These are phyloP conservation scores for Tenrec ecaudatus DNA, from an alignment of 2,113 vertebrate species.

Conservation along the genomic window DNA sequence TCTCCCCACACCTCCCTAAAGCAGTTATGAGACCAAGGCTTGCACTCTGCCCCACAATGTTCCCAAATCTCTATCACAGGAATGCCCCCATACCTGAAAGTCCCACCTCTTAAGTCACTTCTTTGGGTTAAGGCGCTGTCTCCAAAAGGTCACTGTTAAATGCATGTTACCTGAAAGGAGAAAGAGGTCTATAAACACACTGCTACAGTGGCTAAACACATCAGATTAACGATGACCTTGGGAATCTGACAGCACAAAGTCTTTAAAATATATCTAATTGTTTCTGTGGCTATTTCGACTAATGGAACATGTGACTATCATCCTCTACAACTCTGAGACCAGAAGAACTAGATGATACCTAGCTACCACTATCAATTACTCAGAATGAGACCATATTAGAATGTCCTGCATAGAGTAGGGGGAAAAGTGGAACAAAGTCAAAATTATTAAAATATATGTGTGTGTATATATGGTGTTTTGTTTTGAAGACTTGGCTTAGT, in stretches of 20 bases:
- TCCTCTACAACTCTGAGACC: no score
- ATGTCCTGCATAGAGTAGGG: no score
- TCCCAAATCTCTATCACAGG: conserved; percentile 52
- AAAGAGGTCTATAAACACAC: conserved; percentile 66
- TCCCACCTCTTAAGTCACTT: conserved; percentile 74
- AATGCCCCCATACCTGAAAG: conserved; percentile 72
- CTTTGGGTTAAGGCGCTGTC: conserved; percentile 77
- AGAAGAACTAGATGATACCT: no score
- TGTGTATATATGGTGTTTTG: no score
- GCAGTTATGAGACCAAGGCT: conserved; percentile 26
- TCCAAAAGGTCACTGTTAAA: conserved; percentile 81
- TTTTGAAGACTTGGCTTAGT: no score
- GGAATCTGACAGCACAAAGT: background rate
- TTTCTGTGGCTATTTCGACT: no score
- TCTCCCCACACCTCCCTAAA: conserved; percentile 16
- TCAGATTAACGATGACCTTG: conserved; percentile 27
- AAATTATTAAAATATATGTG: no score
- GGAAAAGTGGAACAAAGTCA: no score
- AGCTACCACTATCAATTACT: no score
- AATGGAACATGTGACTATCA: no score
- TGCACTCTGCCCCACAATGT: conserved; percentile 4
- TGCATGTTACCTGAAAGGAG: conserved; percentile 79
- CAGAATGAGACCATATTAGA: no score
- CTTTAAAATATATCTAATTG: background rate
- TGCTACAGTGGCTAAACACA: conserved; percentile 49